Percentiles rank a stretch among this genome's conserved stretches.
These are phyloP conservation scores for Drepanosiphum platanoidis DNA, from an alignment of 2,888 invertebrate species.

Conservation along the genomic window DNA sequence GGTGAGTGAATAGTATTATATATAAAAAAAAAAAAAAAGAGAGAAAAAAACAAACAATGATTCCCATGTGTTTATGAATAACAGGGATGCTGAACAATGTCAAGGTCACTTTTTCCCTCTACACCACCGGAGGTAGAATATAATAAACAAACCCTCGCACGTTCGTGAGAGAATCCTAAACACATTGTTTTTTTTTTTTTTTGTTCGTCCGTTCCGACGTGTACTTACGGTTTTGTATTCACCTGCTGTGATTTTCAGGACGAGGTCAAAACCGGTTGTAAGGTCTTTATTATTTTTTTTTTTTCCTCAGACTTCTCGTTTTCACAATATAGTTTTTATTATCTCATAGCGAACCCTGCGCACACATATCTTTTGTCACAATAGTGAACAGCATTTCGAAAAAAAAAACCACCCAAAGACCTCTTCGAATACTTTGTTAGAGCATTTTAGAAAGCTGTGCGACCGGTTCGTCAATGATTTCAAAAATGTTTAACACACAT, in stretches of 20 bases:
- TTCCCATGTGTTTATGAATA: conserved; percentile 49
- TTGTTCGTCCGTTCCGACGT: not conserved
- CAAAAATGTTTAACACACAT: conserved; percentile 15
- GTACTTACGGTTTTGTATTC: conserved; percentile 28
- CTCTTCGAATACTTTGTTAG: not conserved
- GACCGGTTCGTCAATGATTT: conserved; percentile 41
- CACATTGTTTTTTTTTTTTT: not conserved
- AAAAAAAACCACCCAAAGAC: conserved; percentile 16
- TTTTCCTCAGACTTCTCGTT: conserved; percentile 12
- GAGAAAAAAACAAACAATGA: conserved; percentile 28
- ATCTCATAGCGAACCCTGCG: not conserved
- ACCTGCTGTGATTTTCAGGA: conserved; percentile 39
- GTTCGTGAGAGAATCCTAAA: conserved; percentile 46
- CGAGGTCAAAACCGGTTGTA: conserved; percentile 41
- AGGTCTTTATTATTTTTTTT: conserved; percentile 8
- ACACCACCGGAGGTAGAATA: not conserved
- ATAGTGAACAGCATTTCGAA: not conserved
- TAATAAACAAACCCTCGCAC: conserved; percentile 54
- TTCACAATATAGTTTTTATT: conserved; percentile 21
- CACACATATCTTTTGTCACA: conserved; percentile 11
- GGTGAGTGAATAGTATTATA: conserved; percentile 2
- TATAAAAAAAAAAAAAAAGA: not conserved
- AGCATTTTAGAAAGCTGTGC: conserved; percentile 21
- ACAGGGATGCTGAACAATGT: conserved; percentile 60
- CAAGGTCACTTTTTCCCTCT: conserved; percentile 55